Percentiles rank a stretch among this genome's conserved stretches.
phyloP scores from a whole-genome alignment of 2,113 vertebrate species.

The Microtus montanus region DNA sequence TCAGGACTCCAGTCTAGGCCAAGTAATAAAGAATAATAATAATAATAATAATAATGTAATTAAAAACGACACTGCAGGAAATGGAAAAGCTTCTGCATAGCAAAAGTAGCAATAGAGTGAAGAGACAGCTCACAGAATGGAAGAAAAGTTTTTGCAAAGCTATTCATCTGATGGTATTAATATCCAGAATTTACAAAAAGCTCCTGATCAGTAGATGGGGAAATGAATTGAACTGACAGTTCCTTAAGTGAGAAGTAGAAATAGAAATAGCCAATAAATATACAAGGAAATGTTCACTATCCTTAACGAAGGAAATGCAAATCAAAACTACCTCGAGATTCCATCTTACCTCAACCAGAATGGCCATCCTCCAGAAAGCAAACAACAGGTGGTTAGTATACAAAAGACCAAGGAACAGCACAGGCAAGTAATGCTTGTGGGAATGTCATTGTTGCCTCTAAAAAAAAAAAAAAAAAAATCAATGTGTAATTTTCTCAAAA shows the following conservation, averaged over 20 bases:
- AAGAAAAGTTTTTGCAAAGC: neutral
- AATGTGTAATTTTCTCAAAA: neutral
- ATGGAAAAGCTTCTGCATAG: neutral
- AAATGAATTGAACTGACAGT: neutral
- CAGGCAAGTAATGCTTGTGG: neutral
- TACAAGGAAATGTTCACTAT: neutral
- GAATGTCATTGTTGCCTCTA: neutral
- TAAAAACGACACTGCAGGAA: neutral
- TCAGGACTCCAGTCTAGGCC: neutral
- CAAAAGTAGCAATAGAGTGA: neutral
- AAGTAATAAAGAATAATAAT: neutral
- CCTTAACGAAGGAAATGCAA: neutral
- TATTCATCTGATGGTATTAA: neutral
- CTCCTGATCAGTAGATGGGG: neutral
- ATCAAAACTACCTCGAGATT: neutral
- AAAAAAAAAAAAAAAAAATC: neutral
- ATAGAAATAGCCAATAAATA: neutral
- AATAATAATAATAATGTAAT: too few species aligned
- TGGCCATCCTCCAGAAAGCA: neutral
- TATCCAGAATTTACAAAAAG: neutral
- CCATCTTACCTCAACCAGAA: neutral
- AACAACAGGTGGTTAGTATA: neutral
- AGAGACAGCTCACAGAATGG: neutral
- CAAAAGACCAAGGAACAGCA: neutral
- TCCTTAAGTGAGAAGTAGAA: neutral